These are phyloP conservation scores for Hypselothyrea guttata DNA, from an alignment of 2,888 invertebrate genomes.

Conservation along the genomic window DNA sequence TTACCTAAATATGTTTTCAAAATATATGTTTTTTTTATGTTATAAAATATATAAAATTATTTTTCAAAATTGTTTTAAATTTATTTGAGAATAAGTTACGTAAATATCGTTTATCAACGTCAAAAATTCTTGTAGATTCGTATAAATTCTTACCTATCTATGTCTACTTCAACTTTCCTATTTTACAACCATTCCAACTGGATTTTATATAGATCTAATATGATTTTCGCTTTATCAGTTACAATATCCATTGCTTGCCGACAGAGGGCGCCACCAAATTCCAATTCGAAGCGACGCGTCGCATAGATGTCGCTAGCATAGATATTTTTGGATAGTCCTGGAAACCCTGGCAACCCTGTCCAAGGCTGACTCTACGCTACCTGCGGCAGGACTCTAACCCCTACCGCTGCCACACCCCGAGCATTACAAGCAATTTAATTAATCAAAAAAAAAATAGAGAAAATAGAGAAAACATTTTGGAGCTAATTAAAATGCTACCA, in stretches of 20 bases:
- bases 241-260: constrained; percentile 6
- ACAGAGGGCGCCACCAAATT: constrained; percentile 46
- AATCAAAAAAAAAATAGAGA: constrained; percentile 50
- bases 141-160: background rate
- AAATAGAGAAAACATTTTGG: constrained; percentile 9
- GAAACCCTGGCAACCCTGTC: constrained; percentile 17
- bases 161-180: background rate
- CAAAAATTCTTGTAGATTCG: too few relatives aligned
- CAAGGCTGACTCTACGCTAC: constrained; percentile 9
- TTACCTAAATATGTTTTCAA: too few relatives aligned
- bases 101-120: too few relatives aligned
- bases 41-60: too few relatives aligned
- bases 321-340: constrained; percentile 26
- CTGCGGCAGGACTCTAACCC: constrained; percentile 4
- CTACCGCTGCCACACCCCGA: constrained; percentile 21
- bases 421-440: constrained; percentile 70
- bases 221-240: background rate
- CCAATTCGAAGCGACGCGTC: constrained; percentile 34
- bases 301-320: constrained; percentile 49
- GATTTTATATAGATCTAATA: background rate
- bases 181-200: background rate
- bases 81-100: too few relatives aligned
- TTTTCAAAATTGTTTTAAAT: too few relatives aligned
- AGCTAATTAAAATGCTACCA: constrained; percentile 75
- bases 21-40: too few relatives aligned